phyloP scores from a whole-genome alignment of 2,797 vertebrate species.

The Siniperca undulata region DNA sequence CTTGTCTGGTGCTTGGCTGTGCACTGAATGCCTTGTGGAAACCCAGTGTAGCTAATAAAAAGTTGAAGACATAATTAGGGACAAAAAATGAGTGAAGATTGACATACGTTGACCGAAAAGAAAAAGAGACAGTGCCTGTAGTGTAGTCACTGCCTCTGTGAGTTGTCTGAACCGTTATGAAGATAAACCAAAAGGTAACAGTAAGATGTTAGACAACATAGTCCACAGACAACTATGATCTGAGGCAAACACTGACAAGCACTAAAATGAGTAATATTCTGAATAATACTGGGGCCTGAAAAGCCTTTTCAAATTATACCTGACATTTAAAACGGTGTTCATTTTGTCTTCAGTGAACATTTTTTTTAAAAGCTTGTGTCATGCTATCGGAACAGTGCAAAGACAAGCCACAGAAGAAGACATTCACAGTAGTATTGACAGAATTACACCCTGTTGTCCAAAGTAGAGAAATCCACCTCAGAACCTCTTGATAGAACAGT shows the following conservation, averaged over 20 bases:
- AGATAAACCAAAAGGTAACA: constrained; percentile 18
- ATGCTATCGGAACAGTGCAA: constrained; percentile 12
- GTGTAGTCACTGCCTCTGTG: not conserved
- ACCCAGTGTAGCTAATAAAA: constrained; percentile 52
- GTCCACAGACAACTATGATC: constrained; percentile 29
- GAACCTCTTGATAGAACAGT: not conserved
- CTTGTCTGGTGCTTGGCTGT: constrained; percentile 25
- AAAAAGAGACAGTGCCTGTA: not conserved
- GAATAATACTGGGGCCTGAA: constrained; percentile 18
- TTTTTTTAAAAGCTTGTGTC: constrained; percentile 6
- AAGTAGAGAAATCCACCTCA: not conserved
- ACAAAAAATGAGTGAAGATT: constrained; percentile 18
- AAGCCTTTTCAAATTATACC: constrained; percentile 31
- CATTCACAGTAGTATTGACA: not conserved
- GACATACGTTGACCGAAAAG: constrained; percentile 2
- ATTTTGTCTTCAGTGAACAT: constrained; percentile 18
- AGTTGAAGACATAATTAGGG: constrained; percentile 46
- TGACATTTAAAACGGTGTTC: constrained; percentile 27
- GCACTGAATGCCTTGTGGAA: constrained; percentile 23
- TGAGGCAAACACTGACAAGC: constrained; percentile 31
- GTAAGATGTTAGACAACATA: constrained; percentile 20
- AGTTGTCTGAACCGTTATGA: constrained; percentile 13
- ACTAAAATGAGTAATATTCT: constrained; percentile 14
- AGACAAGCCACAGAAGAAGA: not conserved
- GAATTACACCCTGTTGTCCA: not conserved